Percentiles rank a stretch among this genome's conserved stretches.
Conservation (phyloP, 2,797 vertebrate genomes). For the Typhlichthys eigenmanni region DNA sequence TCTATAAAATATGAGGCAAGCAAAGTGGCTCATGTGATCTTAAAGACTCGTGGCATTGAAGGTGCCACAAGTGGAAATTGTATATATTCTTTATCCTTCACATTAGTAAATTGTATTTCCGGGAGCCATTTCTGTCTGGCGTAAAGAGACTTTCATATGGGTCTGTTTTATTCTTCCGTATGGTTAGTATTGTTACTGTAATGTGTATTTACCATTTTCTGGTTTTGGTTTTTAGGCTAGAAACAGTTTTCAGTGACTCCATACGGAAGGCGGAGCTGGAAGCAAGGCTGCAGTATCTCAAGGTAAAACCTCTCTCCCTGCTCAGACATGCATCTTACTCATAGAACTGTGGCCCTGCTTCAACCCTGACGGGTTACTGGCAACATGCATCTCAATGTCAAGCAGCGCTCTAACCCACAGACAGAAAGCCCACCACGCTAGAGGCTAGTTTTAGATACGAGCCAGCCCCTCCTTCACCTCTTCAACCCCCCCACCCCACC, state of each 20-base stretch:
- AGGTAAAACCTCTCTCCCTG: conserved; percentile 76
- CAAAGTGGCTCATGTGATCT: conserved; percentile 29
- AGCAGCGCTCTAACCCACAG: not conserved
- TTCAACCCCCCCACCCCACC: conserved; percentile 49
- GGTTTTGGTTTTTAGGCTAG: conserved; percentile 74
- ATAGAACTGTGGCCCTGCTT: too few relatives aligned
- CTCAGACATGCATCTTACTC: not conserved
- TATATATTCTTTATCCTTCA: conserved; percentile 28
- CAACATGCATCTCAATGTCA: not conserved
- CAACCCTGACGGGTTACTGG: conserved; percentile 9
- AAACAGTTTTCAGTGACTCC: conserved; percentile 89
- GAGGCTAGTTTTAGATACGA: conserved; percentile 37
- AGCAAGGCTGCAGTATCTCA: conserved; percentile 91
- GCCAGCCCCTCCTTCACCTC: conserved; percentile 13
- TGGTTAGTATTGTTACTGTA: conserved; percentile 45
- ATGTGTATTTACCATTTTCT: conserved; percentile 29
- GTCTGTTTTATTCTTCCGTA: conserved; percentile 6
- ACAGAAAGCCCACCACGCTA: conserved; percentile 17
- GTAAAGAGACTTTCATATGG: conserved; percentile 57
- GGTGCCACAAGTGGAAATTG: conserved; percentile 53
- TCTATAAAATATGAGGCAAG: conserved; percentile 16
- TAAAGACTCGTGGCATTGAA: conserved; percentile 25
- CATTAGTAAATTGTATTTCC: conserved; percentile 49
- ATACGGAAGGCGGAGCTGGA: conserved; percentile 92
- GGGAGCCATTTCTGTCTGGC: conserved; percentile 36